These are phyloP conservation scores for Cranoglanis bouderius DNA, from an alignment of 2,113 vertebrate species.

Conservation along the genomic window DNA sequence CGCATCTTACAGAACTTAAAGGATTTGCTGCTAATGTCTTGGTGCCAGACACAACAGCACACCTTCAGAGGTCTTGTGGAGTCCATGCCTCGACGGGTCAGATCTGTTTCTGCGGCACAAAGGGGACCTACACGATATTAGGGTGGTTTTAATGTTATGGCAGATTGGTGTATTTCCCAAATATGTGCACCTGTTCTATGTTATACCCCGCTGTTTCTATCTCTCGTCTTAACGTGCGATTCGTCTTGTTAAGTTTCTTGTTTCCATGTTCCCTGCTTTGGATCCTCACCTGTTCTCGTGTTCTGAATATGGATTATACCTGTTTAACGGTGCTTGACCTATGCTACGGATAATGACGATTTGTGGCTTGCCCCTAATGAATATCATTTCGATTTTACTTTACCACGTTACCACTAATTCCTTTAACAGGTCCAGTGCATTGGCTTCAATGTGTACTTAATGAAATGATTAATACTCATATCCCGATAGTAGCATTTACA, in stretches of 20 bases:
- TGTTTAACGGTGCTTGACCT: not conserved
- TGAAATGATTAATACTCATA: not conserved
- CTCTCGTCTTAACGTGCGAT: not conserved
- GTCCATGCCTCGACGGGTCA: no score
- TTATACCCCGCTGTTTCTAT: not conserved
- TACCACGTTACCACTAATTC: not conserved
- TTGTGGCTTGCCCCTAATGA: not conserved
- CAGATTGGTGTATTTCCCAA: not conserved
- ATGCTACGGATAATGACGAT: not conserved
- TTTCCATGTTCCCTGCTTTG: not conserved
- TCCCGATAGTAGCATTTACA: not conserved
- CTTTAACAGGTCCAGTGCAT: not conserved
- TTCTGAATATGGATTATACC: not conserved
- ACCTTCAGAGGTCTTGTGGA: no score
- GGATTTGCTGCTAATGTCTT: no score
- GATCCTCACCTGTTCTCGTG: not conserved
- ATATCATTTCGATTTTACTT: not conserved
- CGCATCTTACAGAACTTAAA: no score
- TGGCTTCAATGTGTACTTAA: not conserved
- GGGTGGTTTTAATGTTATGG: no score
- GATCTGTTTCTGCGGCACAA: no score
- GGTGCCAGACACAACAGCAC: no score
- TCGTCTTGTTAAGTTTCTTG: not conserved
- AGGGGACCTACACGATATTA: no score
- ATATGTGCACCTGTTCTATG: not conserved